Evolutionary conservation across 2,113 vertebrate genomes (phyloP).

Genomic region (Lycaon pictus): DNA sequence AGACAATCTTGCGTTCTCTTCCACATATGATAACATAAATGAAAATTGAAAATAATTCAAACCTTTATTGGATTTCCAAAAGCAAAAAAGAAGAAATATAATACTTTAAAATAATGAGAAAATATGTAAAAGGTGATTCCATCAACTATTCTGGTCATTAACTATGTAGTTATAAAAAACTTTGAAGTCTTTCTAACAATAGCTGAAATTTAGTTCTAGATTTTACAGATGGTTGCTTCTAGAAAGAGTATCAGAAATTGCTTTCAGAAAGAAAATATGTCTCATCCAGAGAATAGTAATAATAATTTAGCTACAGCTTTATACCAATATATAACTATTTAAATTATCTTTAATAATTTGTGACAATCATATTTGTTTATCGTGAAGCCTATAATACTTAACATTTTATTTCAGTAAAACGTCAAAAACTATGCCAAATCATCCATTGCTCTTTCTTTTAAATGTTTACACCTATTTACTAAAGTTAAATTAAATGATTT

Average conservation of each 20-base stretch:
- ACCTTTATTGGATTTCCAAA: neutral
- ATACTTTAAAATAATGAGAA: neutral
- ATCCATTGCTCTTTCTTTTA: neutral
- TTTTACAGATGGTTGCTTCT: neutral
- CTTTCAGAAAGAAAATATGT: neutral
- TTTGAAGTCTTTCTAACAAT: neutral
- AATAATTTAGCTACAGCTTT: neutral
- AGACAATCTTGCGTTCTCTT: neutral
- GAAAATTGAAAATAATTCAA: neutral
- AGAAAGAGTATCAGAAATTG: neutral
- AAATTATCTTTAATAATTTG: neutral
- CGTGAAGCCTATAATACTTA: neutral
- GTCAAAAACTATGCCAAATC: no score
- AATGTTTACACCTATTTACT: neutral
- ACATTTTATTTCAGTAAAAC: neutral
- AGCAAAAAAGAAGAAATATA: neutral
- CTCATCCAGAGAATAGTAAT: neutral
- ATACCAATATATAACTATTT: neutral
- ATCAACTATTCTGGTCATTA: neutral
- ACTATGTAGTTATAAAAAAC: neutral
- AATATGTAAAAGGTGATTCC: neutral
- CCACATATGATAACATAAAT: neutral
- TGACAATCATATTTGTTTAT: neutral
- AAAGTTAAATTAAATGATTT: neutral
- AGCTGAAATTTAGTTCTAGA: neutral